Evolutionary conservation across 2,113 vertebrate species (phyloP).

Genomic region (Marmota monax): DNA sequence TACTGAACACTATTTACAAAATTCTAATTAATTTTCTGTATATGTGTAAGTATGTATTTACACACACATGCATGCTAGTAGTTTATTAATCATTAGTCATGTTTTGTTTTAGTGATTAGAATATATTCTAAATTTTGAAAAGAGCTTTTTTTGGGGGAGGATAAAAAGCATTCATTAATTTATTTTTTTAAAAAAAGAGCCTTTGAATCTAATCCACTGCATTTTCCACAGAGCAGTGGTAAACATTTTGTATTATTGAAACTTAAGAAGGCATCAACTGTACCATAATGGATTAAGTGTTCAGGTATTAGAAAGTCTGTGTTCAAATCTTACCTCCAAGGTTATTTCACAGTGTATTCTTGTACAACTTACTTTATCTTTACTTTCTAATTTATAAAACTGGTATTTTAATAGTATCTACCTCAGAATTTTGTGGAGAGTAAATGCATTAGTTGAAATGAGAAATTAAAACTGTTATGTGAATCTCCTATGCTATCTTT

Average conservation of each 20-base stretch:
- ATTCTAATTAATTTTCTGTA: background rate
- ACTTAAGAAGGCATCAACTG: background rate
- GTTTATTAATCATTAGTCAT: background rate
- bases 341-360: background rate
- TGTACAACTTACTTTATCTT: background rate
- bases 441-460: conserved; percentile 12
- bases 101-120: background rate
- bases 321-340: background rate
- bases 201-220: background rate
- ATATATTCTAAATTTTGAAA: background rate
- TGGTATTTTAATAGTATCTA: background rate
- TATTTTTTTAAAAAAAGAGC: too few relatives aligned
- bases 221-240: conserved; percentile 3
- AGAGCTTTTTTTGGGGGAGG: background rate
- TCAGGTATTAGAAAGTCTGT: background rate
- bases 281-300: background rate
- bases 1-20: background rate
- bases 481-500: background rate
- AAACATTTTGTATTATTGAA: conserved; percentile 22
- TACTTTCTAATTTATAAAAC: background rate
- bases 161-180: too few relatives aligned
- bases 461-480: conserved; percentile 1
- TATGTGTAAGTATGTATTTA: background rate
- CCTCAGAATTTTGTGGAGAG: background rate
- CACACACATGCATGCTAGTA: background rate